A percentile compares a stretch with the other conserved stretches of the same genome.
Evolutionary conservation across 2,113 vertebrate species (phyloP).

Genomic region (Danio rerio): DNA sequence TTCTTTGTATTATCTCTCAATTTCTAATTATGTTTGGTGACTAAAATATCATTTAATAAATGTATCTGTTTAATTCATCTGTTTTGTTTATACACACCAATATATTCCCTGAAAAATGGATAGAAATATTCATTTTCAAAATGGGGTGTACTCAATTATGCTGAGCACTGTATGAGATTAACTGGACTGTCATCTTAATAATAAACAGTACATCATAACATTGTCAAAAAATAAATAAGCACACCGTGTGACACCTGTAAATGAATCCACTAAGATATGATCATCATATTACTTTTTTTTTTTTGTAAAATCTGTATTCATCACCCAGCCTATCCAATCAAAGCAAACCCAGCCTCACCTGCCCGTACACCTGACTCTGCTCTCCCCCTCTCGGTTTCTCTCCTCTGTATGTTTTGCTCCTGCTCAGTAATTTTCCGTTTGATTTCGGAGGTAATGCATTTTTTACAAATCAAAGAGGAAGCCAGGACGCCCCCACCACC

Average conservation of each 20-base stretch:
- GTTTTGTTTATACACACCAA: too few relatives aligned
- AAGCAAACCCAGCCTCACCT: conserved; percentile 67
- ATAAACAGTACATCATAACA: background rate
- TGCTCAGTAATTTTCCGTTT: conserved; percentile 87
- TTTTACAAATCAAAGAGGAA: conserved; percentile 91
- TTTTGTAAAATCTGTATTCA: conserved; percentile 57
- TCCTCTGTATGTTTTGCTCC: conserved; percentile 75
- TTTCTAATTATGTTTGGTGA: too few relatives aligned
- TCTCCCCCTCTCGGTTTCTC: conserved; percentile 57
- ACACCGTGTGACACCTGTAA: conserved; percentile 6
- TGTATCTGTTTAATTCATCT: too few relatives aligned
- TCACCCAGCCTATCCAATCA: conserved; percentile 60
- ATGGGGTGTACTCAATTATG: too few relatives aligned
- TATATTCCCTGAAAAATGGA: too few relatives aligned
- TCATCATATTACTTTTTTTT: background rate
- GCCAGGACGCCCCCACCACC: conserved; percentile 70
- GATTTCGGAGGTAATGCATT: conserved; percentile 91
- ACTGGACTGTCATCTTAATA: background rate
- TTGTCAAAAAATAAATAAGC: background rate
- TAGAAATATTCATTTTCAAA: too few relatives aligned
- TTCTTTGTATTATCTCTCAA: too few relatives aligned
- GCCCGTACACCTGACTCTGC: conserved; percentile 47
- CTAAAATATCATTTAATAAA: too few relatives aligned
- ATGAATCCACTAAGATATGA: conserved; percentile 1
- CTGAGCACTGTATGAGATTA: too few relatives aligned